phyloP scores from a whole-genome alignment of 2,888 invertebrate genomes.

The Dascillus cervinus region DNA sequence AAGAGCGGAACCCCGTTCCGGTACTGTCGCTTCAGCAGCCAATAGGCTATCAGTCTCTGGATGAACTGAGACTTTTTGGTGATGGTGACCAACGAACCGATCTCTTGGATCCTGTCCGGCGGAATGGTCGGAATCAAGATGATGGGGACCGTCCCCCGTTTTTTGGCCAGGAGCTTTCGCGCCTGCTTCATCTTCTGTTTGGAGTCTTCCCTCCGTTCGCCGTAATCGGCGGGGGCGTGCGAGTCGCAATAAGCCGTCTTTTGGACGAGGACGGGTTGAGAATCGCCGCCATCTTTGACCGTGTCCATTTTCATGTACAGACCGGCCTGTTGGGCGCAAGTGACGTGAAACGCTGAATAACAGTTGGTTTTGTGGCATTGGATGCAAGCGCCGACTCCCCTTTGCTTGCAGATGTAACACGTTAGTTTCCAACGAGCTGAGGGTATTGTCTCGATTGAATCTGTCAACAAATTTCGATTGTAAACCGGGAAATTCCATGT shows the following conservation, averaged over 20 bases:
- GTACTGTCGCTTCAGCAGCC: conserved; percentile 93
- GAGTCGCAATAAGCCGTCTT: conserved; percentile 95
- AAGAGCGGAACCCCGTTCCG: conserved; percentile 93
- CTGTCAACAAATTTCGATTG: conserved; percentile 42
- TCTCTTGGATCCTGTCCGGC: conserved; percentile 79
- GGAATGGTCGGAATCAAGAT: conserved; percentile 92
- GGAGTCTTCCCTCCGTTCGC: conserved; percentile 52
- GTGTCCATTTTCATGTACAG: conserved; percentile 97
- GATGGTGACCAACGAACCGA: conserved; percentile 66
- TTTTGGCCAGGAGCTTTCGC: conserved; percentile 78
- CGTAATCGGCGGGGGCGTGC: conserved; percentile 70
- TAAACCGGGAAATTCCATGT: background rate
- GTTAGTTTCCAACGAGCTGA: conserved; percentile 92
- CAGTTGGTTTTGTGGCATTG: conserved; percentile 96
- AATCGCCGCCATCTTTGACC: conserved; percentile 50
- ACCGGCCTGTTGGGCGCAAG: conserved; percentile 94
- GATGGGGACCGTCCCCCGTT: conserved; percentile 75
- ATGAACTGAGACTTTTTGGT: conserved; percentile 78
- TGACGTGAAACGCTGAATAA: conserved; percentile 97
- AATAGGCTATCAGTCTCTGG: conserved; percentile 86
- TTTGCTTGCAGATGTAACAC: conserved; percentile 93
- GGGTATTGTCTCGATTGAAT: conserved; percentile 94
- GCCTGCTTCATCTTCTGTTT: conserved; percentile 82
- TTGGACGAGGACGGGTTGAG: conserved; percentile 74
- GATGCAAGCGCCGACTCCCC: conserved; percentile 91